Conservation (phyloP, 1,140 invertebrate species). For the Cyclina sinensis region DNA sequence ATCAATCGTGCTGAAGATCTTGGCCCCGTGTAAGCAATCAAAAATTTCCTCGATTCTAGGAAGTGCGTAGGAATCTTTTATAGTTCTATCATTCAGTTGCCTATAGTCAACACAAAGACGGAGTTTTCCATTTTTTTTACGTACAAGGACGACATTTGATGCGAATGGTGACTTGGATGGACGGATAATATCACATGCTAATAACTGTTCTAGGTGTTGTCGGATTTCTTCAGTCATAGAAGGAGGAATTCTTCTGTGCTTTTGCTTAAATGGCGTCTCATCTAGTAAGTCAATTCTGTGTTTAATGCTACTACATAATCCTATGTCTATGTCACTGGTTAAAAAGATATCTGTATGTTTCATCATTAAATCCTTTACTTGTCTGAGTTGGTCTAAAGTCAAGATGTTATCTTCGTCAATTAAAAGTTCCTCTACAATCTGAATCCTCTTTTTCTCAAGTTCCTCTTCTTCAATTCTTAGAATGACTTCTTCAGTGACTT, state of each 20-base stretch:
- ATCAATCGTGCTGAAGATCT: conserved; percentile 86
- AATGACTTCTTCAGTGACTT: background rate
- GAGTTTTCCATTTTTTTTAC: conserved; percentile 73
- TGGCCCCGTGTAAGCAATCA: conserved; percentile 80
- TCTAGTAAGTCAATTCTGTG: conserved; percentile 40
- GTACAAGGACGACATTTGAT: conserved; percentile 42
- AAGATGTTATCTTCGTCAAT: background rate
- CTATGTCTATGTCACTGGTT: conserved; percentile 51
- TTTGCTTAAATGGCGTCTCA: no score
- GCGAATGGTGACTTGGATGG: conserved; percentile 39
- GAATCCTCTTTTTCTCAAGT: background rate
- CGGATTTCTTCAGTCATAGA: no score
- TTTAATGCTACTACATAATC: background rate
- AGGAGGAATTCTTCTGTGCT: no score
- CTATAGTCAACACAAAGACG: conserved; percentile 86
- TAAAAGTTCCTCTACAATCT: background rate
- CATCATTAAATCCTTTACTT: background rate
- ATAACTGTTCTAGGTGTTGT: conserved; percentile 26
- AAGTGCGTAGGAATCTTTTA: conserved; percentile 87
- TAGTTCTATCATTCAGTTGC: conserved; percentile 85
- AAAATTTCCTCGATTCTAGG: no score
- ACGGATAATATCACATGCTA: conserved; percentile 35
- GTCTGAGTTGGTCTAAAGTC: background rate
- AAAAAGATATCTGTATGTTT: background rate
- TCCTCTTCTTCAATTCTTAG: background rate